Evolutionary conservation across 2,888 invertebrate genomes (phyloP), one percentile per base, ranked within the genome.

Genomic region (Nemotelus pantherinus): DNA sequence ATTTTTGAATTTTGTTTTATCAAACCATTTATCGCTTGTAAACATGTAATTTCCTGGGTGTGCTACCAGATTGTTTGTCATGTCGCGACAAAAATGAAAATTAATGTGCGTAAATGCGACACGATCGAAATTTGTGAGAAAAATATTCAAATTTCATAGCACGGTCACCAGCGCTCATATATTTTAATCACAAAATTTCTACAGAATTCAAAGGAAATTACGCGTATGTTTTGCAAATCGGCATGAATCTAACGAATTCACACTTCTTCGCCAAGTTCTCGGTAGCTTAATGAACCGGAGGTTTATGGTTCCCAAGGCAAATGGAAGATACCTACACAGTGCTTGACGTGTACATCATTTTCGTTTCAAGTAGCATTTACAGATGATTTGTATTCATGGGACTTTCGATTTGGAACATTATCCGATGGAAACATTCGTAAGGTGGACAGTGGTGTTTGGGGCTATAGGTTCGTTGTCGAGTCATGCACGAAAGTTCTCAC

Each of bases 391-490:
- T 70, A 70, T 70, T 70, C 70, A 70, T 70, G 3, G 50, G 47
- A 53, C 53, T 53, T 70, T 70, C 70, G 70, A 70, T 70, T 70
- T 70, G 53, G 70, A 70, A 70, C 70, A 70, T 70, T 70, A 70
- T 70, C 53, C 53, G n/a, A 70, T 70, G 4, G 63, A 41, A 63
- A n/a, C 44, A 47, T 65, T 41, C 55, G 25, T 53, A 6, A 55
- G 48, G 39, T 67, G 67, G 67, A 3, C 41, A 60, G 4, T 70
- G 70, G 70, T 55, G 9, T 10, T 47, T 70, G 53, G 9, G 9
- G 9, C 25, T 47, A 25, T 39, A 7, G 48, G 67, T 50, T 48
- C 7, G 50, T 39, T 48, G 39, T 7, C 70, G 9, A 41, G 70
- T 70, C 53, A 70, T 55, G 41, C 68, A 10, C 53, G 68, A 25